These are phyloP conservation scores for Germaria angustata DNA, from an alignment of 2,888 invertebrate species.

Conservation along the genomic window DNA sequence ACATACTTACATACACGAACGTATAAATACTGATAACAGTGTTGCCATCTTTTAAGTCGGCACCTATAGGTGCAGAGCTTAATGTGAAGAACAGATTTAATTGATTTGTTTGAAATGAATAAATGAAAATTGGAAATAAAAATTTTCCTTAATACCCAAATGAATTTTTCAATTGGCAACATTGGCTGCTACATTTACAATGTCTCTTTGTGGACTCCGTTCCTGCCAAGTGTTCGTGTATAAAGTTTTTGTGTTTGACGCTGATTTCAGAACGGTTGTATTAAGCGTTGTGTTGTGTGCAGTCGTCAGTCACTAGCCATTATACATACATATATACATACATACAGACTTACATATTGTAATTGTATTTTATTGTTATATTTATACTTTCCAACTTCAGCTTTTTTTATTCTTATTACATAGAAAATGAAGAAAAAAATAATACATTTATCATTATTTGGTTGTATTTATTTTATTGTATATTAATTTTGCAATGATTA, in stretches of 20 bases:
- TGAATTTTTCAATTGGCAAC: not conserved
- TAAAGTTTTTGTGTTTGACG: conserved; percentile 22
- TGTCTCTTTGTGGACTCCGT: conserved; percentile 1
- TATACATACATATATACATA: not conserved
- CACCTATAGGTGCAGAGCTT: not conserved
- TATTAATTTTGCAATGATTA: not conserved
- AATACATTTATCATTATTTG: not conserved
- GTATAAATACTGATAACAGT: not conserved
- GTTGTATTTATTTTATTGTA: not conserved
- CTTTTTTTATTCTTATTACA: conserved; percentile 32
- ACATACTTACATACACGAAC: not conserved
- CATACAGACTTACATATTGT: not conserved
- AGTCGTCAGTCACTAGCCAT: conserved; percentile 34
- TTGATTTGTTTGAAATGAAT: not conserved
- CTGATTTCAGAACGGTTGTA: conserved; percentile 30
- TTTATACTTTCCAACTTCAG: conserved; percentile 6
- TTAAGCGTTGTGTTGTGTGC: conserved; percentile 28
- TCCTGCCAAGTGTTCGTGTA: conserved; percentile 6
- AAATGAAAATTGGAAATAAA: not conserved
- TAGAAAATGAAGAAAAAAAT: not conserved
- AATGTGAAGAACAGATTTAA: not conserved
- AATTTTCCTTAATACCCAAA: not conserved
- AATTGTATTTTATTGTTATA: conserved; percentile 13
- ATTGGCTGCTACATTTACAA: conserved; percentile 31
- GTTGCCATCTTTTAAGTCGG: not conserved